Conservation (phyloP, 1,140 invertebrate species). For the Cardiocondyla obscurior region DNA sequence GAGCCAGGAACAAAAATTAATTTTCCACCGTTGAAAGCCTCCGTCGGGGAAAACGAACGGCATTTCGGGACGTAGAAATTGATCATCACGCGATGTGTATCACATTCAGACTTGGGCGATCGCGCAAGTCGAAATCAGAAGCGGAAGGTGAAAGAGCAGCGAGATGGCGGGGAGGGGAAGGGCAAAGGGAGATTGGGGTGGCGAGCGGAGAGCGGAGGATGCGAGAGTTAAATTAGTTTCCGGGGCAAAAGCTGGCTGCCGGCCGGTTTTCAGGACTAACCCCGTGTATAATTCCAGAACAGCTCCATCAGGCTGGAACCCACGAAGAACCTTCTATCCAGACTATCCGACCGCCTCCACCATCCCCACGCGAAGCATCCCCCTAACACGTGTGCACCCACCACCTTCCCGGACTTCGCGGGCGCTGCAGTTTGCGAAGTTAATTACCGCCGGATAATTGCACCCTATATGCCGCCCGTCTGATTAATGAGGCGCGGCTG, state of each 20-base stretch:
- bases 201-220: constrained; percentile 58
- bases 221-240: constrained; percentile 81
- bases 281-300: constrained; percentile 78
- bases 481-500: constrained; percentile 75
- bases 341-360: constrained; percentile 60
- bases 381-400: constrained; percentile 48
- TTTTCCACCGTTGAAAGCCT: neutral
- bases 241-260: constrained; percentile 75
- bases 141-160: constrained; percentile 24
- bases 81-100: constrained; percentile 33
- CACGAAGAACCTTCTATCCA: constrained; percentile 72
- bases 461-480: constrained; percentile 70
- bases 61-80: constrained; percentile 2
- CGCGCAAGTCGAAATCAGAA: constrained; percentile 44
- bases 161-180: neutral
- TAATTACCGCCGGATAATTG: constrained; percentile 81
- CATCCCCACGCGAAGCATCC: constrained; percentile 54
- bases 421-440: constrained; percentile 75
- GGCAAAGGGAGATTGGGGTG: neutral
- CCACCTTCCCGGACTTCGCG: constrained; percentile 68
- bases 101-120: constrained; percentile 42
- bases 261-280: constrained; percentile 75
- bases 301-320: constrained; percentile 77
- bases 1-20: neutral
- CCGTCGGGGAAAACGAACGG: neutral